Evolutionary conservation across 2,888 invertebrate genomes (phyloP).

Genomic region (Chalcis sispes): DNA sequence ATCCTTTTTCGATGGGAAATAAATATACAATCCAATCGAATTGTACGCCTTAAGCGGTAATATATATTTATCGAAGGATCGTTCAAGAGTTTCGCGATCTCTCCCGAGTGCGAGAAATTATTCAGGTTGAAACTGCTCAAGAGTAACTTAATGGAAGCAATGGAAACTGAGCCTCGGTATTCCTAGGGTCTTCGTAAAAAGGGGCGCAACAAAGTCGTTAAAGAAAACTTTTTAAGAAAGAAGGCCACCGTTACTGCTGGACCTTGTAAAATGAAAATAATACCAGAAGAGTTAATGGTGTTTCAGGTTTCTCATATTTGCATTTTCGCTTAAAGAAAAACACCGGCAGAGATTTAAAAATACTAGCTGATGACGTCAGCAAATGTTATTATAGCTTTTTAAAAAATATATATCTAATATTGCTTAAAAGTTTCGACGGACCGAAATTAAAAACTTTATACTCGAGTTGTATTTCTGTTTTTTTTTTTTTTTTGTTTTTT

Average conservation of each 20-base stretch:
- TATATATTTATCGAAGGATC: no score
- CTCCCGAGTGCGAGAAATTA: conserved; percentile 6
- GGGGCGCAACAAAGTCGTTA: conserved; percentile 44
- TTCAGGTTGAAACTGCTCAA: conserved; percentile 26
- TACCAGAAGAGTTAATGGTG: conserved; percentile 31
- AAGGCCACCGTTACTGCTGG: no score
- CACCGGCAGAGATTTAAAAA: not conserved
- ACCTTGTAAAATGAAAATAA: conserved; percentile 49
- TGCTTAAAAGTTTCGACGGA: not conserved
- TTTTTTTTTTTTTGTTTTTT: not conserved
- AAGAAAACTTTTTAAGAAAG: conserved; percentile 39
- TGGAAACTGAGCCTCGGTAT: conserved; percentile 14
- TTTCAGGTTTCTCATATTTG: conserved; percentile 31
- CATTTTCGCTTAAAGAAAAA: conserved; percentile 8
- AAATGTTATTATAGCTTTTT: not conserved
- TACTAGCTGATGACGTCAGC: not conserved
- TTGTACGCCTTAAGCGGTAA: not conserved
- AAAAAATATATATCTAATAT: conserved; percentile 13
- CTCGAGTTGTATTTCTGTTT: not conserved
- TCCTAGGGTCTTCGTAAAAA: not conserved
- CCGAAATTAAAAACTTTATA: conserved; percentile 20
- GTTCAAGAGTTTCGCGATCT: not conserved
- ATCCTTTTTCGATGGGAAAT: conserved; percentile 14
- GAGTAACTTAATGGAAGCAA: conserved; percentile 20
- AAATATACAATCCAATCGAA: no score